Evolutionary conservation across 2,797 vertebrate species (phyloP).

Genomic region (Mastacembelus armatus): DNA sequence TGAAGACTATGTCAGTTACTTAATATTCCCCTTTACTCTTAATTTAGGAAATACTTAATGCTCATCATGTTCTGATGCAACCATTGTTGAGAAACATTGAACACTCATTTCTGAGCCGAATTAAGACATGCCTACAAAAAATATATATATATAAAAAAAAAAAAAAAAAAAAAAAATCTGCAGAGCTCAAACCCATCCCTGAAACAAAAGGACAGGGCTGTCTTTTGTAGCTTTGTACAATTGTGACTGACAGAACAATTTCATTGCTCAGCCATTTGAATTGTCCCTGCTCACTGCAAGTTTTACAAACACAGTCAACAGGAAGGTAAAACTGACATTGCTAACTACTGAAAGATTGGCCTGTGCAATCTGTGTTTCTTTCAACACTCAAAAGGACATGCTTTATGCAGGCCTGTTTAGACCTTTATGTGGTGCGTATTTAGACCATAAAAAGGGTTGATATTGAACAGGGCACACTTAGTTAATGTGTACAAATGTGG

Average conservation of each 20-base stretch:
- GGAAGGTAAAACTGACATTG: slow-evolving; percentile 1
- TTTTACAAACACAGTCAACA: not conserved
- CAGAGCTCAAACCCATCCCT: slow-evolving; percentile 5
- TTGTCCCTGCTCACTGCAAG: slow-evolving; percentile 30
- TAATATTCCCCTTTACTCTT: not conserved
- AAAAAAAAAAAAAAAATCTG: too few relatives aligned
- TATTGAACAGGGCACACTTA: not conserved
- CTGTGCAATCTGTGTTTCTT: not conserved
- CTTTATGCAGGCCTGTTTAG: slow-evolving; percentile 4
- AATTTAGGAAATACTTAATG: not conserved
- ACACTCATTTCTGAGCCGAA: slow-evolving; percentile 8
- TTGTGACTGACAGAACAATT: slow-evolving; percentile 54
- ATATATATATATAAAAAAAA: too few relatives aligned
- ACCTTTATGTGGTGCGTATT: not conserved
- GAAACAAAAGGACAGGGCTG: slow-evolving; percentile 46
- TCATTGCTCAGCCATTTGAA: slow-evolving; percentile 63
- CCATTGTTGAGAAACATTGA: not conserved
- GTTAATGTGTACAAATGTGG: slow-evolving; percentile 28
- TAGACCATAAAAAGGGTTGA: not conserved
- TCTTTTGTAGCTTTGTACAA: slow-evolving; percentile 57
- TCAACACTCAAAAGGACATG: not conserved
- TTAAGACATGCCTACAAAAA: slow-evolving; percentile 23
- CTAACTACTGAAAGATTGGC: not conserved
- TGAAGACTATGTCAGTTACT: not conserved
- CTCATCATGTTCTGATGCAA: not conserved